Percentiles rank a stretch among this genome's conserved stretches.
Conservation (phyloP, 2,888 invertebrate genomes). For the Rhabditophanes sp. region DNA sequence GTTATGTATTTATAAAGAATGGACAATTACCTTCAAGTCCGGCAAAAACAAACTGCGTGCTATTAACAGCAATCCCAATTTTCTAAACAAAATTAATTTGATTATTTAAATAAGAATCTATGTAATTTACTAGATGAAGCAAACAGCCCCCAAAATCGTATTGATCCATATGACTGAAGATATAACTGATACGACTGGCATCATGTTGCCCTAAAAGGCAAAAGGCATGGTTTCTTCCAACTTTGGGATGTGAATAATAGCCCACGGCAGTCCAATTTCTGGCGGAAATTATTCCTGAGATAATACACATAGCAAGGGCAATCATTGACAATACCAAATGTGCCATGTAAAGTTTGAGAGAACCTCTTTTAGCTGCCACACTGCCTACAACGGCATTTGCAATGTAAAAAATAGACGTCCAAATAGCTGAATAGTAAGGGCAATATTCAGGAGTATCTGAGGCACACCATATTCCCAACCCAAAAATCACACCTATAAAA, state of each 20-base stretch:
- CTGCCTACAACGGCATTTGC: conserved; percentile 21
- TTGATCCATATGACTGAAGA: conserved; percentile 36
- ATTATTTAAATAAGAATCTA: conserved; percentile 4
- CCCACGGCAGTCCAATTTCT: conserved; percentile 27
- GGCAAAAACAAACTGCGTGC: conserved; percentile 33
- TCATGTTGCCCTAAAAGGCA: conserved; percentile 39
- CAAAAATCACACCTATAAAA: conserved; percentile 27
- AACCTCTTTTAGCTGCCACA: conserved; percentile 26
- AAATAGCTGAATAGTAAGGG: conserved; percentile 41
- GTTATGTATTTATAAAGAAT: background rate
- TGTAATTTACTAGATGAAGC: conserved; percentile 4
- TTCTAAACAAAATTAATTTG: conserved; percentile 19
- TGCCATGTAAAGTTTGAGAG: conserved; percentile 31
- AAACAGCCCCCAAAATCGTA: conserved; percentile 32
- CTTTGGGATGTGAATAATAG: conserved; percentile 33
- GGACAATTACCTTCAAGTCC: conserved; percentile 19
- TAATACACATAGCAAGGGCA: conserved; percentile 33
- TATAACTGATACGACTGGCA: conserved; percentile 31
- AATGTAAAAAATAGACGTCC: conserved; percentile 33
- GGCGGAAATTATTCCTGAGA: conserved; percentile 25
- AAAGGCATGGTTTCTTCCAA: conserved; percentile 28
- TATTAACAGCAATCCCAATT: conserved; percentile 37
- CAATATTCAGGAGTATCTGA: conserved; percentile 39
- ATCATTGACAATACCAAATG: conserved; percentile 38
- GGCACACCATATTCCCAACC: conserved; percentile 36